These are phyloP conservation scores for Gephyroberyx darwinii DNA, from an alignment of 2,797 vertebrate genomes.

Conservation along the genomic window DNA sequence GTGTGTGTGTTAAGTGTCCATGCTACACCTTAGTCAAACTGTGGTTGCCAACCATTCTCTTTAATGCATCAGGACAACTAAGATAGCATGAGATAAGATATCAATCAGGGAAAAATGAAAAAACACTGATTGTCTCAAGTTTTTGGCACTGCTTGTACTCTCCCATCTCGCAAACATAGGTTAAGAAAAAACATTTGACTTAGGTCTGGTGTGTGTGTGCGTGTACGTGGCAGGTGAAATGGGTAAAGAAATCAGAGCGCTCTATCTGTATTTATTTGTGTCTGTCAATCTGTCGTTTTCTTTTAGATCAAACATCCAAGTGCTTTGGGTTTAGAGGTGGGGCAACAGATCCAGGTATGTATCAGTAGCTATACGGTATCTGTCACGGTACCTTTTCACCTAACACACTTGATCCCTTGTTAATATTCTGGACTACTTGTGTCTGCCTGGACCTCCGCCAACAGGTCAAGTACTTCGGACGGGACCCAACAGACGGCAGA, in stretches of 20 bases:
- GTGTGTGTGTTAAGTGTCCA: not conserved
- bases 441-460: constrained; percentile 26
- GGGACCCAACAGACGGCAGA: constrained; percentile 95
- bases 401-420: not conserved
- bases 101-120: no score
- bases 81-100: no score
- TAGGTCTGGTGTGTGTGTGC: no score
- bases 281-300: not conserved
- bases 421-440: constrained; percentile 4
- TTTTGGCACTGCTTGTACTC: no score
- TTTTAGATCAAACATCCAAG: constrained; percentile 93
- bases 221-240: not conserved
- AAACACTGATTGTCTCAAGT: no score
- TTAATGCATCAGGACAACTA: no score
- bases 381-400: not conserved
- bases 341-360: constrained; percentile 96
- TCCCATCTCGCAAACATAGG: no score
- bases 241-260: not conserved
- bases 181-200: no score
- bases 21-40: no score
- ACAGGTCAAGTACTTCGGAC: constrained; percentile 98
- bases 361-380: not conserved
- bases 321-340: constrained; percentile 94
- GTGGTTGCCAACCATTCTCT: no score
- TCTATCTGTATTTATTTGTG: not conserved